phyloP scores from a whole-genome alignment of 2,797 vertebrate genomes.

The Petrocephalus sullivani region DNA sequence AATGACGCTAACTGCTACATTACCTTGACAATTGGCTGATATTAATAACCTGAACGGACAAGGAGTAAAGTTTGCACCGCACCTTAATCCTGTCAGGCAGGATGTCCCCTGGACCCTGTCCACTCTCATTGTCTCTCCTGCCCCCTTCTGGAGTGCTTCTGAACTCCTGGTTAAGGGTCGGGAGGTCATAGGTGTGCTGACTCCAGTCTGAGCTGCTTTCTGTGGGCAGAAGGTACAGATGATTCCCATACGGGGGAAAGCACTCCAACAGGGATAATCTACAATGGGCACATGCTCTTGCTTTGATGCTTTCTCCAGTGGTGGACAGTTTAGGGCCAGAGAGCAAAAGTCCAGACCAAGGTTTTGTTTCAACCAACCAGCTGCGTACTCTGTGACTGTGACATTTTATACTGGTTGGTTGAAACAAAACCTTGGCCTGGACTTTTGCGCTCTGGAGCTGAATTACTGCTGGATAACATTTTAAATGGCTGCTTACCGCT shows the following conservation, averaged over 20 bases:
- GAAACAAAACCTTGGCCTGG: neutral
- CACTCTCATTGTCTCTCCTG: slow-evolving; percentile 64
- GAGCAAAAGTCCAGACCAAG: neutral
- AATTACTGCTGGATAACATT: neutral
- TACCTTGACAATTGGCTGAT: neutral
- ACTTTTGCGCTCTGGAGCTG: neutral
- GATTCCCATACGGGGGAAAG: neutral
- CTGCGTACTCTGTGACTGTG: neutral
- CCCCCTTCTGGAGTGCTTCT: slow-evolving; percentile 70
- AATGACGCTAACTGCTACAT: neutral
- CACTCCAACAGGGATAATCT: neutral
- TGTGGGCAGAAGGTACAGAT: slow-evolving; percentile 36
- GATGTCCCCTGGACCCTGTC: slow-evolving; percentile 56
- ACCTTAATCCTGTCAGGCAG: slow-evolving; percentile 91
- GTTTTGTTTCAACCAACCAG: neutral
- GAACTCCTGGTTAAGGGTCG: slow-evolving; percentile 67
- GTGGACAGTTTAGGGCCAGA: neutral
- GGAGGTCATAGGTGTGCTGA: slow-evolving; percentile 66
- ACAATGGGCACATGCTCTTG: neutral
- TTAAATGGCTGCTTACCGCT: slow-evolving; percentile 69
- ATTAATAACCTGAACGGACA: neutral
- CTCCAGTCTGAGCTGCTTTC: slow-evolving; percentile 90
- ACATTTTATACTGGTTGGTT: neutral
- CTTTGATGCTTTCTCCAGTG: neutral
- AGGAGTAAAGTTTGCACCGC: slow-evolving; percentile 19